Evolutionary conservation across 35 echinoderm and acorn worm species (phyloP), one percentile per base, ranked within the genome.

Genomic region (Apostichopus californicus): DNA sequence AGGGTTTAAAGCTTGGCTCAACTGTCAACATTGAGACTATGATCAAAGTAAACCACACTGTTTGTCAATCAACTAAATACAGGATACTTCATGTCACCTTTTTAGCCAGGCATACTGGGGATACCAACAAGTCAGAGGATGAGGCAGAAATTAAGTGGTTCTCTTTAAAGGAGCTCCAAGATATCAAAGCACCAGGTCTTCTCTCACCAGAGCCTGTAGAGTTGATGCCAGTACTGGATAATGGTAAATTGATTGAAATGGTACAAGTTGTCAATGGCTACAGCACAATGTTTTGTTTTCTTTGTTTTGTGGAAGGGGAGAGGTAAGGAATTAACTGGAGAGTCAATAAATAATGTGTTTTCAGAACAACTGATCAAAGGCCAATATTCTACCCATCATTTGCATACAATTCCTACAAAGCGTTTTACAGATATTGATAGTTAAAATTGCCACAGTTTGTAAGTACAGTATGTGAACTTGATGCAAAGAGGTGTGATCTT

Each of bases 191-290:
- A 1, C 86, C 86, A 3, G 86, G 86, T 11, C 86, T 89, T 34
- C 86, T 89, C 17, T 89, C 86, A 8, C 86, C 86, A 14, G 86
- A 89, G 12, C 86, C 86, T 20, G 13, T 73, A n/a, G 86, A 72
- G 22, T 73, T 89, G n/a, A 28, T 89, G 25, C 9, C 63, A 54
- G 8, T 66, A 12, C 9, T 89, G 53, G 14, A 66, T 5, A 72
- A 34, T 24, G 86, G 86, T 89, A 55, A 89, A 9, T 89, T 61
- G 58, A 61, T 46, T 46, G 34, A 46, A 46, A 46, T 46, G 34
- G 34, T 46, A 46, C 2, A 46, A 46, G 34, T 46, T 3, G 34
- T 46, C 34, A 46, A 46, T 46, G 34, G 34, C 34, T 46, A 46
- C 34, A 46, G 34, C 2, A 46, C 34, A 46, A 46, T 46, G 34